A percentile compares a stretch with the other conserved stretches of the same genome.
Evolutionary conservation across 2,113 vertebrate species (phyloP).

Genomic region (Panurus biarmicus): DNA sequence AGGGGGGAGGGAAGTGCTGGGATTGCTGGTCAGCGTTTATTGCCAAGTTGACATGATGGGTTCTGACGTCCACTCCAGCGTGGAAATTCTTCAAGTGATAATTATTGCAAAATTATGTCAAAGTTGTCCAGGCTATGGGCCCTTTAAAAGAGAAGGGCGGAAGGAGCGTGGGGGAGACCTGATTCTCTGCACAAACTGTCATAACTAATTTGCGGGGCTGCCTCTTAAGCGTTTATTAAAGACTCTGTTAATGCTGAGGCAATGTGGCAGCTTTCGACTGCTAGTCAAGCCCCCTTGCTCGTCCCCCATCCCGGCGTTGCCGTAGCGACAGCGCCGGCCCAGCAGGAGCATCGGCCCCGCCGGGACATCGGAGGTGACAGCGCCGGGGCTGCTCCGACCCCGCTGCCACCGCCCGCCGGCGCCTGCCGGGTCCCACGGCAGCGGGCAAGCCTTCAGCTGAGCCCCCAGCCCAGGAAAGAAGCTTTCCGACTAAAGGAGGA

Average conservation of each 20-base stretch:
- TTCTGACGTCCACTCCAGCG: conserved; percentile 84
- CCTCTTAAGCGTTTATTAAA: conserved; percentile 97
- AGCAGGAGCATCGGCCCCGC: conserved; percentile 76
- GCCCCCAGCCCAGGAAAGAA: no score
- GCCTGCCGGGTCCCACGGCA: no score
- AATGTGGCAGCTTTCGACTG: conserved; percentile 94
- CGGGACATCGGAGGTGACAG: conserved; percentile 84
- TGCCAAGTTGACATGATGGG: conserved; percentile 81
- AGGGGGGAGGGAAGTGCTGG: conserved; percentile 45
- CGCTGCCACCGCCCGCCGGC: conserved; percentile 4
- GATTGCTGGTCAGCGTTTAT: conserved; percentile 89
- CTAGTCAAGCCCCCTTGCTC: conserved; percentile 68
- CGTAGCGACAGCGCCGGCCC: conserved; percentile 79
- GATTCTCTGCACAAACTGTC: conserved; percentile 92
- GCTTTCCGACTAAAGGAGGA: no score
- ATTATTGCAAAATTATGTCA: conserved; percentile 98
- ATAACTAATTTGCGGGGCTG: conserved; percentile 92
- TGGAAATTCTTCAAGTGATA: conserved; percentile 94
- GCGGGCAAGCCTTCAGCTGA: no score
- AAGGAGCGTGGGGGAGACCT: conserved; percentile 83
- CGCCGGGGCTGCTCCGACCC: conserved; percentile 79
- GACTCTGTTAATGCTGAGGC: conserved; percentile 94
- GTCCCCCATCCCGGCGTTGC: conserved; percentile 79
- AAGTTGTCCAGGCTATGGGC: conserved; percentile 85
- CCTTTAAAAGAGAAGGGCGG: conserved; percentile 80